phyloP scores from a whole-genome alignment of 2,888 invertebrate species.

The Parnassius apollo region DNA sequence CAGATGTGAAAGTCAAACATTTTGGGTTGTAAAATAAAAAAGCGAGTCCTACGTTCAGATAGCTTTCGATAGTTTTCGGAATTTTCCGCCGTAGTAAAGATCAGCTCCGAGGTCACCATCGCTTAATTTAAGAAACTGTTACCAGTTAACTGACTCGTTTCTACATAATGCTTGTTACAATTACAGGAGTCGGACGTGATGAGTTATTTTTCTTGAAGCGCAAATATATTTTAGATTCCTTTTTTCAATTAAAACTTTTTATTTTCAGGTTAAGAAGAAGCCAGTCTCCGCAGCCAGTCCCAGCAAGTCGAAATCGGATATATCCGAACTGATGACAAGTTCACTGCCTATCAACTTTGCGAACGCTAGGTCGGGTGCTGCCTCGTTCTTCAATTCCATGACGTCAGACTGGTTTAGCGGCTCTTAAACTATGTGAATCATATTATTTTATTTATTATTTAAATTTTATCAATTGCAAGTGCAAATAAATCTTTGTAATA shows the following conservation, averaged over 20 bases:
- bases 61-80: no score
- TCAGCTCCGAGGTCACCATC: no score
- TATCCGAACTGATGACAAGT: constrained; percentile 64
- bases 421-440: constrained; percentile 1
- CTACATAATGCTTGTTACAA: neutral
- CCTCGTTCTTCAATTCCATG: constrained; percentile 90
- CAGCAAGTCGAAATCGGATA: constrained; percentile 55
- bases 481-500: neutral
- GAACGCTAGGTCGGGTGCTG: constrained; percentile 86
- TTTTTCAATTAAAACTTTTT: neutral
- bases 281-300: constrained; percentile 54
- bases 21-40: no score
- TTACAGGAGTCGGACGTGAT: no score
- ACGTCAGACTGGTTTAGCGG: constrained; percentile 91
- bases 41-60: no score
- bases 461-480: neutral
- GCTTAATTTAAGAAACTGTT: no score
- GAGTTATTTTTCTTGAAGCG: no score
- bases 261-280: constrained; percentile 73
- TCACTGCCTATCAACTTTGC: constrained; percentile 74
- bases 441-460: neutral
- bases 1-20: no score
- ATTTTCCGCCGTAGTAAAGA: no score
- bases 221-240: no score
- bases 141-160: neutral